Base-by-base conservation (phyloP, 2,888 invertebrate species). In the Dioctria linearis region DNA sequence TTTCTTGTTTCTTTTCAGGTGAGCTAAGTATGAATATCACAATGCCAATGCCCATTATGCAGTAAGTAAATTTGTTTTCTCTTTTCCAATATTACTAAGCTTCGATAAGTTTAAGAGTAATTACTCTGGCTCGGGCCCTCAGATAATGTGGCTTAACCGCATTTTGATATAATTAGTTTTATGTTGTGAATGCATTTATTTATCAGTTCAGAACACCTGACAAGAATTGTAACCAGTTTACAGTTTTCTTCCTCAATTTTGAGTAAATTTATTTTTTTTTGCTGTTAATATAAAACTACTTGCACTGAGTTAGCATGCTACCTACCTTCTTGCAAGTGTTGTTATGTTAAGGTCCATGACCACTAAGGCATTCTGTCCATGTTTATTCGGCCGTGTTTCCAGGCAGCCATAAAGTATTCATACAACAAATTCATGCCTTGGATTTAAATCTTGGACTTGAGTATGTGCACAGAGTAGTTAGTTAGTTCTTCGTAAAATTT, bases 291-390 rank as follows among this genome's bases (percentile, higher is more conserved):
- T 42, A 61, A 59, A 71, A 54, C 6, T 25, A 25, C 25, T 71
- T 13, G 75, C 65, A 40, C 67, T 57, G 59, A 39, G 51, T 51
- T 49, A 25, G 57, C 43, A 8, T 46, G 75, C 43, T 75, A 59
- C 75, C 43, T 75, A 59, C 75, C 75, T 25, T 43, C 75, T 75
- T 42, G 49, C 51, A 61, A 43, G 61, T 75, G 75, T 43, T 75
- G 75, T 43, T 59, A 57, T 75, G 25, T 59, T 75, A 43, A 75
- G 75, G 75, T 75, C 75, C 75, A 75, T 78, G 78, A 65, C 65
- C 78, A 78, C 65, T 78, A 46, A 78, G 65, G 78, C 78, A 78
- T 78, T 78, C 78, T 46, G 65, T 46, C 63, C 78, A 63, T 78
- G 78, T 61, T 61, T 78, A 49, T 49, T 63, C 49, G 65, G 78